Conservation (phyloP, 2,113 vertebrate species). For the Psilopsiagon aurifrons region DNA sequence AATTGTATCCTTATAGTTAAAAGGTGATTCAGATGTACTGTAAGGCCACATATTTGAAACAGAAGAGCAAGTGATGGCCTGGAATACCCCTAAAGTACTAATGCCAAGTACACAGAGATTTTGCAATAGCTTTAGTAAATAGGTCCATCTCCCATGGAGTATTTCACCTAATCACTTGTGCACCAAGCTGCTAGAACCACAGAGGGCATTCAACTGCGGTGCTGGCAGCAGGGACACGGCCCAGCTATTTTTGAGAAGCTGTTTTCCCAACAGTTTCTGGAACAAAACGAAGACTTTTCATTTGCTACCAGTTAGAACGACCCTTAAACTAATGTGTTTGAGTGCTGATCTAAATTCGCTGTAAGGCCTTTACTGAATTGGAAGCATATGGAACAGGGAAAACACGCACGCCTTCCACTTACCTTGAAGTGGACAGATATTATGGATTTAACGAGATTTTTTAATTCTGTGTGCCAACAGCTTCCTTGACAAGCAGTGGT, state of each 20-base stretch:
- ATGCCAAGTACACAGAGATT: background rate
- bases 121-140: background rate
- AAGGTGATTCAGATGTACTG: background rate
- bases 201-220: background rate
- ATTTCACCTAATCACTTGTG: background rate
- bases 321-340: background rate
- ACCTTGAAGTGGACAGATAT: background rate
- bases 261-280: background rate
- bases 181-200: accelerated
- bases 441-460: background rate
- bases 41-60: background rate
- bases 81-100: background rate
- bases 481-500: background rate
- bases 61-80: background rate
- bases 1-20: background rate
- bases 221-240: background rate
- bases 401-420: background rate
- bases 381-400: background rate
- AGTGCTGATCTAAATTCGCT: background rate
- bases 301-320: background rate
- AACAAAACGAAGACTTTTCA: background rate
- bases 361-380: background rate
- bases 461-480: background rate
- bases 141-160: too few species aligned
- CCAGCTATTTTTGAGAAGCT: too few species aligned